A percentile compares a stretch with the other conserved stretches of the same genome.
Conservation (phyloP, 2,888 invertebrate species). For the Ophioninae sp. region DNA sequence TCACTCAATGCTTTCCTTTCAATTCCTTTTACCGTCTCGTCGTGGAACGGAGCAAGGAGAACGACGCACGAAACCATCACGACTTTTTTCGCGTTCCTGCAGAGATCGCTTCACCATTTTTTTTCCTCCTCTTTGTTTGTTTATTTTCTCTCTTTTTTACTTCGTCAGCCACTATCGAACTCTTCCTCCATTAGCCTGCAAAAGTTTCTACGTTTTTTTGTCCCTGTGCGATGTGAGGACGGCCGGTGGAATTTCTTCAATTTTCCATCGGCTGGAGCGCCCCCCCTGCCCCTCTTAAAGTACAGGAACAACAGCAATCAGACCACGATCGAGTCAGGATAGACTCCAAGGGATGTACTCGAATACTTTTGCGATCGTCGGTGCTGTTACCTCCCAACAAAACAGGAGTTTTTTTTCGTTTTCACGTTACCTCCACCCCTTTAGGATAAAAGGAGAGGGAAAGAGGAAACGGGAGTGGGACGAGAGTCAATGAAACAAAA, state of each 20-base stretch:
- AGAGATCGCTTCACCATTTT: background rate
- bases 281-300: background rate
- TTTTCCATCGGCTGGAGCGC: conserved; percentile 28
- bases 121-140: background rate
- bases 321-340: conserved; percentile 47
- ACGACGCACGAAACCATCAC: conserved; percentile 26
- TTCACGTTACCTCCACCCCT: background rate
- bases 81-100: conserved; percentile 19
- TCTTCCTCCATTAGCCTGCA: conserved; percentile 44
- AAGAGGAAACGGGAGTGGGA: background rate
- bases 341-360: conserved; percentile 28
- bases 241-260: conserved; percentile 50
- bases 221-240: conserved; percentile 20
- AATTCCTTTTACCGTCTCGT: conserved; percentile 38
- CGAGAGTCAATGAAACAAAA: conserved; percentile 3
- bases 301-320: conserved; percentile 53
- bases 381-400: background rate
- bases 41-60: conserved; percentile 10
- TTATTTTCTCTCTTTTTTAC: conserved; percentile 2
- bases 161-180: conserved; percentile 14
- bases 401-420: background rate
- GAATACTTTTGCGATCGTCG: conserved; percentile 26
- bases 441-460: background rate
- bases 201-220: conserved; percentile 41
- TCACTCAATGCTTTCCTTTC: conserved; percentile 34